A percentile compares a stretch with the other conserved stretches of the same genome.
phyloP scores from a whole-genome alignment of 2,888 invertebrate genomes.

The Euphydryas editha region DNA sequence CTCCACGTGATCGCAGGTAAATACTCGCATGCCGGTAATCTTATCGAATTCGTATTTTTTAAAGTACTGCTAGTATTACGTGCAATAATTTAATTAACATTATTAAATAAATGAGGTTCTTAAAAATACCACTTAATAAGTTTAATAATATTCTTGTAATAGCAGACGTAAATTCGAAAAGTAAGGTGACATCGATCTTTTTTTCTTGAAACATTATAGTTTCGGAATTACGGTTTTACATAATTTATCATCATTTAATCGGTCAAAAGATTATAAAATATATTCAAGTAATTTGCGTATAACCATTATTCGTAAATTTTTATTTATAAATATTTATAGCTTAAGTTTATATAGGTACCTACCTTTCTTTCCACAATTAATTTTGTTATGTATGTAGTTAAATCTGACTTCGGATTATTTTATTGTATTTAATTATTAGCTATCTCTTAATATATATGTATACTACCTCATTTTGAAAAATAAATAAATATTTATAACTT shows the following conservation, averaged over 20 bases:
- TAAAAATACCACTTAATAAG: no score
- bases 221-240: no score
- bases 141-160: background rate
- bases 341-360: background rate
- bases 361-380: background rate
- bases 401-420: background rate
- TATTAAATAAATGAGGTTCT: background rate
- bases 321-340: conserved; percentile 3
- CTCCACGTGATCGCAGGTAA: conserved; percentile 45
- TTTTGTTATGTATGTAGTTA: background rate
- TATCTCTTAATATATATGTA: background rate
- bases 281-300: background rate
- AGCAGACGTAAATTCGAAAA: background rate
- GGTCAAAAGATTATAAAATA: background rate
- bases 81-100: background rate
- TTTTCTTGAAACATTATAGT: no score
- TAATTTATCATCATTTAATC: background rate
- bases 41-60: conserved; percentile 21
- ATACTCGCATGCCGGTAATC: conserved; percentile 36
- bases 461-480: no score
- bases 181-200: no score
- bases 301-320: background rate
- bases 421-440: no score
- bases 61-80: background rate
- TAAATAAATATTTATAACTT: no score